Base-by-base conservation (phyloP, 2,888 invertebrate species). In the Imbricaverruca yamaguchii region DNA sequence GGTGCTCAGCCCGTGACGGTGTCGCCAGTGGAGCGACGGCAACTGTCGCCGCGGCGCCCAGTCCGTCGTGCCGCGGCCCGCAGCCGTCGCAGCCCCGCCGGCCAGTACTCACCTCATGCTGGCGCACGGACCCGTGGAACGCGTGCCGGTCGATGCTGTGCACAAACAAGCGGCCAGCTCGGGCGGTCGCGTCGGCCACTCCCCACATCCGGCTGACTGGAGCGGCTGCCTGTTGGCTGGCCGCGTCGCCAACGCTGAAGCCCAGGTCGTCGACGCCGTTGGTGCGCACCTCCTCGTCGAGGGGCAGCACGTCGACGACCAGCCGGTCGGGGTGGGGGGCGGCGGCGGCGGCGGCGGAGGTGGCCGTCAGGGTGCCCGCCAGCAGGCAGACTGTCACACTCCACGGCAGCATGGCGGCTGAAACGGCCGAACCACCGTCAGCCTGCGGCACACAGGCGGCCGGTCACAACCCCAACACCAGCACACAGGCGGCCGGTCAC, bases 91-190 rank as follows among this genome's bases (percentile, higher is more conserved):
- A 3, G 39, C 39, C 39, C 39, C 39, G 39, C 39, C 39, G 39
- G 39, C 39, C 4, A 4, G 59, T 1, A 21, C 74, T 74, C 53
- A 74, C 74, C 74, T 74, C 53, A 25, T 74, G 53, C 8, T 53
- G 53, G 2, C 18, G 12, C 12, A 74, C 74, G 21, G 3, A 4
- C 21, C 74, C 74, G 2, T 39, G 53, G 74, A 74, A 74, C 53
- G 74, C 74, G 74, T 74, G 74, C 74, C 21, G 53, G 74, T 74
- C 74, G 21, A 74, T 53, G 18, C 13, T 8, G 74, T 74, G 74
- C 39, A 53, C 39, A 53, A 74, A 74, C 13, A 74, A 53, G 8
- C 74, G 39, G 15, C 74, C 74, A 53, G 53, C 21, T 15, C 74
- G 74, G 0, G 74, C 74, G 18, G 74, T 74, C 23, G 74, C 25